phyloP scores from a whole-genome alignment of 2,888 invertebrate species.

The Cabera pusaria region DNA sequence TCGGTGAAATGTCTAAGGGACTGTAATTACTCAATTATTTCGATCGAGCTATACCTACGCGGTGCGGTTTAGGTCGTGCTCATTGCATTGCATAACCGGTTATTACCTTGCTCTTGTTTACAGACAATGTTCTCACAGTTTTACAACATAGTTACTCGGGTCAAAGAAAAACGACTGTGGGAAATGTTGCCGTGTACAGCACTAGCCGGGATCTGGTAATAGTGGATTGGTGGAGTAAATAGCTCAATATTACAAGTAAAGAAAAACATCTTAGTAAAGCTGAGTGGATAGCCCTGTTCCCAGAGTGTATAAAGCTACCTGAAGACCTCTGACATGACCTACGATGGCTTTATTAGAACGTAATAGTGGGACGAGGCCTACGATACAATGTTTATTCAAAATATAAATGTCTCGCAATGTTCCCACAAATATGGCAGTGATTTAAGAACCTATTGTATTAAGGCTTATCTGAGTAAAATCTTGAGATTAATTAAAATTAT shows the following conservation, averaged over 20 bases:
- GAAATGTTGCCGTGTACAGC: slow-evolving; percentile 43
- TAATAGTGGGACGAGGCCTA: no score
- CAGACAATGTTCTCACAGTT: slow-evolving; percentile 58
- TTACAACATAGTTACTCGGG: slow-evolving; percentile 49
- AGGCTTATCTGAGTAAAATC: slow-evolving; percentile 8
- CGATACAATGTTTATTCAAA: no score
- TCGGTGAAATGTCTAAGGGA: slow-evolving; percentile 47
- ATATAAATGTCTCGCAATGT: slow-evolving; percentile 2
- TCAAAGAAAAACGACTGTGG: slow-evolving; percentile 63
- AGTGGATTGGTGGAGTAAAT: slow-evolving; percentile 19
- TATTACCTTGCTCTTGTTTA: slow-evolving; percentile 65
- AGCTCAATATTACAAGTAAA: no score
- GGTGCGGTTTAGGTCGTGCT: slow-evolving; percentile 49
- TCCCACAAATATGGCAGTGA: slow-evolving; percentile 16
- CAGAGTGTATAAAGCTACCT: no score
- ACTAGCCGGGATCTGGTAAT: slow-evolving; percentile 27
- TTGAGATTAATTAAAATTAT: slow-evolving; percentile 7
- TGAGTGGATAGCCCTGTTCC: no score
- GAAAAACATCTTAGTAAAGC: no score
- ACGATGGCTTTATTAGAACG: no score
- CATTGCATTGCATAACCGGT: slow-evolving; percentile 63
- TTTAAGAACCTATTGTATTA: slow-evolving; percentile 12
- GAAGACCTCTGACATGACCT: no score
- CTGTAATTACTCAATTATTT: slow-evolving; percentile 63
- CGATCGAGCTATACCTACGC: slow-evolving; percentile 39